Conservation (phyloP, 2,113 vertebrate genomes). For the Pituophis catenifer region DNA sequence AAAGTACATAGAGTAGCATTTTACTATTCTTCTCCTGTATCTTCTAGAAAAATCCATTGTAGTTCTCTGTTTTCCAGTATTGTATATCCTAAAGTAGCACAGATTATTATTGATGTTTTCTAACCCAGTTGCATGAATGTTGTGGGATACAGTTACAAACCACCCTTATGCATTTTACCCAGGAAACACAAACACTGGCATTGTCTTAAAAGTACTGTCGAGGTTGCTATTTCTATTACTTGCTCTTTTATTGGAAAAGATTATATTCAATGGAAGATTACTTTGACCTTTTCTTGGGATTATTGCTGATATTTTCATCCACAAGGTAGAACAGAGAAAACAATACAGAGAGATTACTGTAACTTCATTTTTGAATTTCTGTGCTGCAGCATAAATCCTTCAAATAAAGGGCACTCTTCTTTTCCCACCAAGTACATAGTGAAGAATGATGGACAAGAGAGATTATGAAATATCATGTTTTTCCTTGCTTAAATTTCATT, state of each 20-base stretch:
- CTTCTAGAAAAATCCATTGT: not conserved
- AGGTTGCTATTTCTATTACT: not conserved
- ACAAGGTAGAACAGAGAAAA: constrained; percentile 23
- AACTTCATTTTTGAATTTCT: not conserved
- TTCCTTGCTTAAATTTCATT: not conserved
- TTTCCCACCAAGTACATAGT: not conserved
- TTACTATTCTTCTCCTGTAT: constrained; percentile 7
- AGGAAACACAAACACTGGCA: constrained; percentile 1
- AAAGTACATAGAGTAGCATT: not conserved
- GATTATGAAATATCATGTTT: not conserved
- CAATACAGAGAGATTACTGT: not conserved
- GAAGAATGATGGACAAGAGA: not conserved
- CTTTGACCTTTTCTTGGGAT: constrained; percentile 21
- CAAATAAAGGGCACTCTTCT: not conserved
- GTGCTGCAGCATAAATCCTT: not conserved
- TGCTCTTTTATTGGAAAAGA: constrained; percentile 25
- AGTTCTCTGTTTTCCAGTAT: not conserved
- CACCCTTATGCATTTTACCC: not conserved
- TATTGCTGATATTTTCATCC: constrained; percentile 21
- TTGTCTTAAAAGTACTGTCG: constrained; percentile 29
- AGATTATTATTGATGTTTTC: constrained; percentile 14
- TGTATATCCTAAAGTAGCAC: not conserved
- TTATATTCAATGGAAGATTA: not conserved
- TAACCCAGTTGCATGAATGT: constrained; percentile 19
- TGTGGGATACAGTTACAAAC: constrained; percentile 18